These are phyloP conservation scores for Aethes cnicana DNA, from an alignment of 2,888 invertebrate species.

Conservation along the genomic window DNA sequence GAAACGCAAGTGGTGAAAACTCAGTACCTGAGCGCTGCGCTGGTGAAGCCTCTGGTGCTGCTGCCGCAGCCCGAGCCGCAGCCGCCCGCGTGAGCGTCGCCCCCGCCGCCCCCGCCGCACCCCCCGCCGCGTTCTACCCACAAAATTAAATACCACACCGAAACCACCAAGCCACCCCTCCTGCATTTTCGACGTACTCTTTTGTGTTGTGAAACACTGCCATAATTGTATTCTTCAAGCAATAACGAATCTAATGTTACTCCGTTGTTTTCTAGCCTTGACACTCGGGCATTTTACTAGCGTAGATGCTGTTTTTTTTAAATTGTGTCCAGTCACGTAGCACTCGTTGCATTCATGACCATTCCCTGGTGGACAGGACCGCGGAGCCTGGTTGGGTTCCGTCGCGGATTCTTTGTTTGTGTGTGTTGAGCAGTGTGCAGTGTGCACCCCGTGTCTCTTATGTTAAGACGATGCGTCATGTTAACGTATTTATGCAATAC, in stretches of 20 bases:
- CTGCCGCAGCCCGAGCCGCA: conserved; percentile 57
- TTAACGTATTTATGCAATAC: conserved; percentile 58
- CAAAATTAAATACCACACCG: too few relatives aligned
- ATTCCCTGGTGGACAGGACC: conserved; percentile 19
- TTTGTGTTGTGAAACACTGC: conserved; percentile 31
- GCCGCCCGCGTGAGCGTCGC: conserved; percentile 38
- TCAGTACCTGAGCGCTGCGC: conserved; percentile 84
- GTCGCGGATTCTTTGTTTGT: too few relatives aligned
- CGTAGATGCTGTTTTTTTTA: too few relatives aligned
- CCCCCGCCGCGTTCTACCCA: conserved; percentile 44
- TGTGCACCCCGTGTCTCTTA: conserved; percentile 46
- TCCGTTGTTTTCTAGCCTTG: too few relatives aligned
- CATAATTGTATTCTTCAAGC: conserved; percentile 39
- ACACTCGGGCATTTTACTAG: too few relatives aligned
- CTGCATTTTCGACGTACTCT: conserved; percentile 21
- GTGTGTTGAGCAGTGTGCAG: too few relatives aligned
- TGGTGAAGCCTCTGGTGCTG: conserved; percentile 87
- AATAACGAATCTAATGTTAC: conserved; percentile 42
- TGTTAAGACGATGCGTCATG: conserved; percentile 56
- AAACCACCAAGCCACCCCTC: background rate
- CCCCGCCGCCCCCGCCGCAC: conserved; percentile 34
- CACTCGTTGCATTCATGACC: conserved; percentile 13
- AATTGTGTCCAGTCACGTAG: too few relatives aligned
- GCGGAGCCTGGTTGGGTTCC: too few relatives aligned
- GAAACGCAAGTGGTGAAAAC: conserved; percentile 83